Percentiles rank a stretch among this genome's conserved stretches.
These are phyloP conservation scores for Atopsyche davidsoni DNA, from an alignment of 1,140 invertebrate genomes.

Conservation along the genomic window DNA sequence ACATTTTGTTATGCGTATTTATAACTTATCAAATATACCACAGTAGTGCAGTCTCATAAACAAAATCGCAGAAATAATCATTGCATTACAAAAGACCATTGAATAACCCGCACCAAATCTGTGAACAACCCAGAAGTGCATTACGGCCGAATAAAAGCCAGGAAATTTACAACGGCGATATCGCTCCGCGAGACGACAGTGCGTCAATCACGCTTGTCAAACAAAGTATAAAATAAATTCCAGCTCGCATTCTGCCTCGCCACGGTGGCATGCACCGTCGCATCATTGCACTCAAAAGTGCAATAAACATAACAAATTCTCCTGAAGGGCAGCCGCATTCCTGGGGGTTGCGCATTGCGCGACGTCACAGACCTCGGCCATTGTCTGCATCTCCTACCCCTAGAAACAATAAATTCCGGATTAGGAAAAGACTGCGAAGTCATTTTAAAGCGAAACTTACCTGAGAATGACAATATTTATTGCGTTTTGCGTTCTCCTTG, in stretches of 20 bases:
- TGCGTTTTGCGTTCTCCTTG: conserved; percentile 10
- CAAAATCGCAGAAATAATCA: too few species aligned
- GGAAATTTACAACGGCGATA: too few species aligned
- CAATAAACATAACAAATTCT: conserved; percentile 29
- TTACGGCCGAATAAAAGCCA: too few species aligned
- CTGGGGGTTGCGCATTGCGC: conserved; percentile 17
- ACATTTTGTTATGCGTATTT: too few species aligned
- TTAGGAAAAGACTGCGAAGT: conserved; percentile 33
- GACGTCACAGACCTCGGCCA: neutral
- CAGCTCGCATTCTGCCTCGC: conserved; percentile 28
- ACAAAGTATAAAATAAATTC: conserved; percentile 51
- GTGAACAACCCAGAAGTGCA: too few species aligned
- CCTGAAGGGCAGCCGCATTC: conserved; percentile 12
- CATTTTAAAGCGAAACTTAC: conserved; percentile 14
- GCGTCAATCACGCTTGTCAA: conserved; percentile 50
- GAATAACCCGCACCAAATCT: too few species aligned
- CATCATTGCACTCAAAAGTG: conserved; percentile 43
- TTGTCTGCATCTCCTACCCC: conserved; percentile 20
- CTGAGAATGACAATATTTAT: conserved; percentile 21
- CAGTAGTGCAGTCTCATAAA: too few species aligned
- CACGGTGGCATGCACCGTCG: conserved; percentile 23
- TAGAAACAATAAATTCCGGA: conserved; percentile 47
- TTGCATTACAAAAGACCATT: too few species aligned
- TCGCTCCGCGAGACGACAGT: too few species aligned
- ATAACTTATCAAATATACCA: too few species aligned